Base-by-base conservation (phyloP, 2,113 vertebrate genomes). In the Ctenomys sociabilis region DNA sequence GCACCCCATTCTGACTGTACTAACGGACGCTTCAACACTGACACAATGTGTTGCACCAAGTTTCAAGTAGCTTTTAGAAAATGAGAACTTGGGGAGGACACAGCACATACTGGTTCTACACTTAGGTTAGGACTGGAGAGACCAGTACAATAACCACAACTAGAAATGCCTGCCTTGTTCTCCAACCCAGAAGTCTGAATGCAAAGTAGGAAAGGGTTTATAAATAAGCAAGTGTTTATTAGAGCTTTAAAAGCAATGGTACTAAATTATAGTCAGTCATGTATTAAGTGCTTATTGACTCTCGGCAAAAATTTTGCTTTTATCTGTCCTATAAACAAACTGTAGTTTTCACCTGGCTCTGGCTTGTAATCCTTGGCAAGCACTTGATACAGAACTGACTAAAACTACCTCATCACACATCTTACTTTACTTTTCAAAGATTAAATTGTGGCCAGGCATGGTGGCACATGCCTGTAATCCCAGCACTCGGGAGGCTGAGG, bases 351-450 rank as follows among this genome's bases (percentile, higher is more conserved):
- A 21, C 52, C 59, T 72, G 43, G 37, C 37, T 88, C 32, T 77
- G 21, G 12, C 35, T 83, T 84, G 24, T n/a, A 68, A 96, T 16
- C 57, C n/a, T 80, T 11, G 49, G 5, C 78, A 17, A 66, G 63
- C 19, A 64, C 30, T 10, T 80, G 28, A 72, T 11, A 7, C 0
- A 91, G 10, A 93, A 75, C 14, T 64, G 26, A 64, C 61, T 64
- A 64, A 64, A 88, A 93, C 4, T 21, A 86, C 3, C 49, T 75
- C 21, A 70, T 26, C 37, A 64, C 9, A 30, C 16, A 70, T 21
- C 37, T 75, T 22, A 93, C 32, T 90, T 94, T 26, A 43, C n/a
- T 91, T 66, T 88, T 21, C 63, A 90, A 32, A 94, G 70, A 82
- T 73, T 49, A 88, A 68, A 45, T 70, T 81, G 68, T 43, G 85